Evolutionary conservation across 2,888 invertebrate genomes (phyloP), one percentile per base, ranked within the genome.

Genomic region (Brachyopa scutellaris): DNA sequence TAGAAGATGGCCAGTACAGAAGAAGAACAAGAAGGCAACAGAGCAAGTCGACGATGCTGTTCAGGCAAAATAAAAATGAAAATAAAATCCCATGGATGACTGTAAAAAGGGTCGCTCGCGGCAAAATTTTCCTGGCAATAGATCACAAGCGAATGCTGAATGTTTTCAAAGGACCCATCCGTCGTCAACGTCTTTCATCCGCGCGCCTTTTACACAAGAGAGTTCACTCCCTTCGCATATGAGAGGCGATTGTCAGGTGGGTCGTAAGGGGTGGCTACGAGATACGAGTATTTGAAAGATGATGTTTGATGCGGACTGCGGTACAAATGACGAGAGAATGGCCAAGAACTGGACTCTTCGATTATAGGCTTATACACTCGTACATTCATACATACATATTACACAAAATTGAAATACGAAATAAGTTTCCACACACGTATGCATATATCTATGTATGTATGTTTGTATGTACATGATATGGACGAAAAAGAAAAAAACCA

Each of bases 71-170:
- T n/a, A 55, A 45, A 45, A 23, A 19, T 33, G 15, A 59, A 23
- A 36, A 21, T 26, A 49, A 19, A 74, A 62, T 74, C 74, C 59
- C 64, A 82, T 76, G 80, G 76, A 85, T 85, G 83, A 85, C 84
- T 85, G 85, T 84, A 85, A 85, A 85, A 85, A 85, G 85, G 85
- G 85, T 85, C 79, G 85, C 85, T 85, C 85, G 85, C 85, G 85
- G 85, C 85, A 84, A 84, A 85, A 85, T 85, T 85, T 77, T 82
- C 83, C 85, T 85, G 83, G 85, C 84, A 84, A 83, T 85, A 80
- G 82, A 82, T 83, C 74, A 83, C 80, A 78, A 76, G 70, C 64
- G 74, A 70, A 77, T 74, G 67, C 69, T 78, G 84, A 72, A 67
- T 55, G 55, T 38, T 73, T 70, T 78, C 66, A 77, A 78, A 78